Conservation (phyloP, 2,797 vertebrate species). For the Typhlichthys subterraneus region DNA sequence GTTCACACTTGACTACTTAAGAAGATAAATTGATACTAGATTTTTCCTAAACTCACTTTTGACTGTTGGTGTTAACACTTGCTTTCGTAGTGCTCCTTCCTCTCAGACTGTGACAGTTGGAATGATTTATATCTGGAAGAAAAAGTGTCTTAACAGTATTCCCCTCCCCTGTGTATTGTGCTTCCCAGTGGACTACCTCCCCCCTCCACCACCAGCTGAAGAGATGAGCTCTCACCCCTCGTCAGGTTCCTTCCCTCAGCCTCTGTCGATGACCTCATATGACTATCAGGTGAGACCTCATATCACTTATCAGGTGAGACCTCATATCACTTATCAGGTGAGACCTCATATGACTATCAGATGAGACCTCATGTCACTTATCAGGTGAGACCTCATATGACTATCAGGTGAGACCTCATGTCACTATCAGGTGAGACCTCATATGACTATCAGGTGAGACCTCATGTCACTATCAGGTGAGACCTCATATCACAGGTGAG, state of each 20-base stretch:
- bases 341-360: no score
- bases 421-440: no score
- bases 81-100: not conserved
- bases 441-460: no score
- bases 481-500: no score
- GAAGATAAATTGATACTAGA: conserved; percentile 5
- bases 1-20: conserved; percentile 1
- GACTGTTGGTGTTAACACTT: not conserved
- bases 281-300: conserved; percentile 73
- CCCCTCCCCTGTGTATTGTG: conserved; percentile 8
- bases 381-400: no score
- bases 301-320: not conserved
- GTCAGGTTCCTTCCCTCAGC: conserved; percentile 78
- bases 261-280: conserved; percentile 79
- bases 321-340: no score
- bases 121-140: conserved; percentile 10
- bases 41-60: not conserved
- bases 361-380: no score
- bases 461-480: no score
- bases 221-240: conserved; percentile 75
- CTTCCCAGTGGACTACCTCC: conserved; percentile 82
- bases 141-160: conserved; percentile 24
- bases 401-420: no score
- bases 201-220: conserved; percentile 85
- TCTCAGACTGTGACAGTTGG: conserved; percentile 45